Evolutionary conservation across 2,888 invertebrate species (phyloP).

Genomic region (Drosophila parthenogenetica): DNA sequence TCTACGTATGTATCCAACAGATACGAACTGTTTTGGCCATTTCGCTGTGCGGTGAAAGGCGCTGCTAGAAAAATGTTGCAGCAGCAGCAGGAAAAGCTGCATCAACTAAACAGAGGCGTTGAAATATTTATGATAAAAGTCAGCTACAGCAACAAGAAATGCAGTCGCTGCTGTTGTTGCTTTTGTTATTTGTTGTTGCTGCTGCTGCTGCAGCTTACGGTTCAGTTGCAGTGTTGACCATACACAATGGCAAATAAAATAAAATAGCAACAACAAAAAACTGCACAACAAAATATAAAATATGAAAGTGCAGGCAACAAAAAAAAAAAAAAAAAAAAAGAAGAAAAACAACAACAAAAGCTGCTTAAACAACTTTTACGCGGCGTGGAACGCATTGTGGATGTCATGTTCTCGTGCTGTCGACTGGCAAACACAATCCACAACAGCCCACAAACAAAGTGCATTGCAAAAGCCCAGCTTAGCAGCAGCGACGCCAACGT

Average conservation of each 20-base stretch:
- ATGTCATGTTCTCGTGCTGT: conserved; percentile 54
- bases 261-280: conserved; percentile 24
- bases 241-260: conserved; percentile 41
- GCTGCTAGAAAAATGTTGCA: conserved; percentile 36
- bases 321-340: conserved; percentile 24
- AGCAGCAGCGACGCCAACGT: conserved; percentile 14
- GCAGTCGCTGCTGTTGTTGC: conserved; percentile 47
- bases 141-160: conserved; percentile 55
- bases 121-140: conserved; percentile 71
- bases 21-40: conserved; percentile 35
- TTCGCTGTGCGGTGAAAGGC: conserved; percentile 58
- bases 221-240: conserved; percentile 52
- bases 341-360: conserved; percentile 50
- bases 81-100: conserved; percentile 30
- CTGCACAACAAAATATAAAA: conserved; percentile 45
- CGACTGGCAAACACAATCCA: conserved; percentile 35
- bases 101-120: conserved; percentile 64
- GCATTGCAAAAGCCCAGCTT: conserved; percentile 49
- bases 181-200: conserved; percentile 7
- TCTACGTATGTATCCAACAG: conserved; percentile 34
- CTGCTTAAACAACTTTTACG: conserved; percentile 72
- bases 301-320: conserved; percentile 70
- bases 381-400: conserved; percentile 67
- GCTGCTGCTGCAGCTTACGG: conserved; percentile 37
- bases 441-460: conserved; percentile 35